Evolutionary conservation across 2,797 vertebrate genomes (phyloP).

Genomic region (Schizothorax lantsangensis): DNA sequence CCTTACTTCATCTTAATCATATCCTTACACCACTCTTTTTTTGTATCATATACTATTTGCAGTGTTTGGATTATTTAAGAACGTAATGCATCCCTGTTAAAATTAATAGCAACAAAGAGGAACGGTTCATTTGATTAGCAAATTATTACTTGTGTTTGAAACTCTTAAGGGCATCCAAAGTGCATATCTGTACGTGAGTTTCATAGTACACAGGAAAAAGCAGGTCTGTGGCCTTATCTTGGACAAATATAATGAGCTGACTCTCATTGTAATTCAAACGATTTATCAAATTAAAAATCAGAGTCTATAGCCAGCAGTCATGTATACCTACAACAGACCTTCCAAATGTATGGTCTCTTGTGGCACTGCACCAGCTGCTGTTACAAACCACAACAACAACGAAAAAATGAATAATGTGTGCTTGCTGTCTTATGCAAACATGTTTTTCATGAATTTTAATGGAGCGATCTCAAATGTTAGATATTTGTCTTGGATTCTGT

Average conservation of each 20-base stretch:
- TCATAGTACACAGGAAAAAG: not conserved
- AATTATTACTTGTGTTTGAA: not conserved
- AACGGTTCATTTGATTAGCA: not conserved
- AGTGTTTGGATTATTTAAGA: not conserved
- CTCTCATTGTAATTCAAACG: not conserved
- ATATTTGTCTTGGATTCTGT: constrained; percentile 10
- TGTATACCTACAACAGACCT: not conserved
- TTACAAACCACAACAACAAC: not conserved
- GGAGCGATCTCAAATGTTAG: not conserved
- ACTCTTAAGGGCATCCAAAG: not conserved
- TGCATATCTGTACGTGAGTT: not conserved
- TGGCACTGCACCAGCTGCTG: not conserved
- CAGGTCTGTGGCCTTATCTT: constrained; percentile 16
- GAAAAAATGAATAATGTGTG: not conserved
- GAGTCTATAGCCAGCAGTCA: not conserved
- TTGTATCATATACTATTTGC: not conserved
- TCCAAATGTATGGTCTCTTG: not conserved
- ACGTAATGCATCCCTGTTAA: not conserved
- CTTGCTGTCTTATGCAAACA: not conserved
- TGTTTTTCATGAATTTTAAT: not conserved
- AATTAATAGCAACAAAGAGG: not conserved
- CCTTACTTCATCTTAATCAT: not conserved
- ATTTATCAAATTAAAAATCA: constrained; percentile 3
- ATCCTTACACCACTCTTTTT: not conserved
- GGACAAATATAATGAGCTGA: not conserved